Conservation (phyloP, 2,113 vertebrate species). For the Chlamydotis undulata region DNA sequence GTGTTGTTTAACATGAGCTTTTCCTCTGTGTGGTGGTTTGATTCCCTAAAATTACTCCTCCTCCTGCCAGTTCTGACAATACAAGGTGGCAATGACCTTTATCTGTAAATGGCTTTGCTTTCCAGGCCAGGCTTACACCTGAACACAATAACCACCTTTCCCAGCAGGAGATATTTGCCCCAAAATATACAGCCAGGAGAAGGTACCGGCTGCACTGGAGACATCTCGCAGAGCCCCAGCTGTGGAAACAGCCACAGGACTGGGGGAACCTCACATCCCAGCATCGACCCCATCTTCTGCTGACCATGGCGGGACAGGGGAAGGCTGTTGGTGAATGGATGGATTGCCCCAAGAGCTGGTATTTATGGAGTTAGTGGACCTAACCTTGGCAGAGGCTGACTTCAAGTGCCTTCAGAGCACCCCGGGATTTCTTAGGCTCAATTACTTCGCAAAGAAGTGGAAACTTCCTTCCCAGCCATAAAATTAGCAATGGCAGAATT, state of each 20-base stretch:
- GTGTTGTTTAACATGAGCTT: conserved; percentile 24
- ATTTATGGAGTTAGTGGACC: background rate
- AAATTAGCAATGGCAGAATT: background rate
- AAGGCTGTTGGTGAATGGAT: accelerated
- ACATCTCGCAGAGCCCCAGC: background rate
- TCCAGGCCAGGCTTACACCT: background rate
- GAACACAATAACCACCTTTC: background rate
- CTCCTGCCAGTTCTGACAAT: background rate
- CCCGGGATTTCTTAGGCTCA: background rate
- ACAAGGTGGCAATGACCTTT: background rate
- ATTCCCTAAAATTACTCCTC: background rate
- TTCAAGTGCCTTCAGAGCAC: background rate
- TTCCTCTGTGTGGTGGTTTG: background rate
- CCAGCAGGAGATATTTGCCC: background rate
- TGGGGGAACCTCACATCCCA: background rate
- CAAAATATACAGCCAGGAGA: background rate
- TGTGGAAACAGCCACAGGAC: background rate
- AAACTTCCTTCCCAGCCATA: background rate
- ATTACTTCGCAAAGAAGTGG: background rate
- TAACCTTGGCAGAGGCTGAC: background rate
- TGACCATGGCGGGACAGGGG: background rate
- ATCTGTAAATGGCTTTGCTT: background rate
- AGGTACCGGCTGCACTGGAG: background rate
- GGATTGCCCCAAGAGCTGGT: background rate
- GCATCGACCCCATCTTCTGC: background rate